phyloP scores from a whole-genome alignment of 1,140 invertebrate species.

The Lepidostoma basale region DNA sequence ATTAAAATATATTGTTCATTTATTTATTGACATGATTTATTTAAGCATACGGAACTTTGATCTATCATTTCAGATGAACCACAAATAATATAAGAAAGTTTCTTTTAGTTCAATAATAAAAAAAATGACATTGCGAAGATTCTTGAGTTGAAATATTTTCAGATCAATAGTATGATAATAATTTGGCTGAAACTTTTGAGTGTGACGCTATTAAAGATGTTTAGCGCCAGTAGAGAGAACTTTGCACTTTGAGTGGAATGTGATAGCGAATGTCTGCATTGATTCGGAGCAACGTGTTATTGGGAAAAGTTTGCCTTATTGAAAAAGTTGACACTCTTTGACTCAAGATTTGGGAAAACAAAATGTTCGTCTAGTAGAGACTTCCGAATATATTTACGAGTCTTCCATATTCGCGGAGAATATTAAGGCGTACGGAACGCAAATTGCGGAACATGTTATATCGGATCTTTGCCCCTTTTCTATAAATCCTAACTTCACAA shows the following conservation, averaged over 20 bases:
- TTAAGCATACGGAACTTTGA: no score
- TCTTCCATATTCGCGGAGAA: background rate
- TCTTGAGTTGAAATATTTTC: no score
- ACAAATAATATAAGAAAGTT: no score
- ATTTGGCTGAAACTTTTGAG: no score
- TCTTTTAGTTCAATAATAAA: no score
- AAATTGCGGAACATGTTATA: background rate
- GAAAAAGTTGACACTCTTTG: conserved; percentile 26
- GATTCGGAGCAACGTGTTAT: conserved; percentile 20
- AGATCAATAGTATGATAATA: no score
- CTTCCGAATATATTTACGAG: background rate
- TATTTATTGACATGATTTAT: no score
- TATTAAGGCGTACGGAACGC: background rate
- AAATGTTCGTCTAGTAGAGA: background rate
- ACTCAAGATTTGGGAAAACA: background rate
- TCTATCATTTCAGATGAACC: no score
- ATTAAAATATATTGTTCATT: no score
- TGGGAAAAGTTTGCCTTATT: conserved; percentile 32
- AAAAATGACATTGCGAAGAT: no score
- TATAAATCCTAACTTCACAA: background rate
- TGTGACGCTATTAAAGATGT: no score
- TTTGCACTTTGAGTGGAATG: conserved; percentile 1
- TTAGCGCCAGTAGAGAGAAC: background rate
- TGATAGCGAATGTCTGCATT: conserved; percentile 1
- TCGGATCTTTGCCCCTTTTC: background rate